Base-by-base conservation (phyloP, 2,888 invertebrate genomes). In the Lydus trimaculatus region DNA sequence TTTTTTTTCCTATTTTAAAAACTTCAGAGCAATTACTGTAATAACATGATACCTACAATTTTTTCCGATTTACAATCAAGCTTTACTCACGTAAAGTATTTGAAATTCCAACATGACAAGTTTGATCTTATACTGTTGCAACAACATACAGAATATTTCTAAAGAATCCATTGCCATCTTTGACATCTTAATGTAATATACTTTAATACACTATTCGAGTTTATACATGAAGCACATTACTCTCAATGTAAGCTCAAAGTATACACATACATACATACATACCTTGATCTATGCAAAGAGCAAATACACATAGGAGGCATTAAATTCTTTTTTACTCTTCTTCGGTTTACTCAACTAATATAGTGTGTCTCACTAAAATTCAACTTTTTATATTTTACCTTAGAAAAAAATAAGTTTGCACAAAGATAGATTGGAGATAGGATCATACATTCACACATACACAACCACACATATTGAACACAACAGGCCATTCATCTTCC, bases 401-500 rank as follows among this genome's bases (percentile, higher is more conserved):
- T 7, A 17, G 1, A 43, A 43, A 43, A 43, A 43, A n/a, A n/a
- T n/a, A n/a, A n/a, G n/a, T n/a, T n/a, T n/a, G 43, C n/a, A 43
- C 43, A 43, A n/a, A 43, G 43, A 43, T 43, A 7, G 8, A n/a
- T 6, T 17, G 5, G 43, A 43, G 43, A 17, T 43, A 43, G 43
- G 43, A 43, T 43, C 43, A 43, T 33, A 9, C 33, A 7, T 11
- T 9, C 8, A 43, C 48, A 48, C 48, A 48, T 48, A 7, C 20
- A 48, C 48, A 48, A 8, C 9, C 48, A 48, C 48, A 48, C n/a
- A 48, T 48, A 48, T 48, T 48, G 48, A 48, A 48, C 48, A 48
- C 48, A 48, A 48, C 48, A 48, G 23, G 48, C 48, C 48, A 48
- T 48, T 48, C 48, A 48, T 48, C 48, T 48, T 48, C 20, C 48